These are phyloP conservation scores for Tridacna crocea DNA, from an alignment of 2,888 invertebrate species.

Conservation along the genomic window DNA sequence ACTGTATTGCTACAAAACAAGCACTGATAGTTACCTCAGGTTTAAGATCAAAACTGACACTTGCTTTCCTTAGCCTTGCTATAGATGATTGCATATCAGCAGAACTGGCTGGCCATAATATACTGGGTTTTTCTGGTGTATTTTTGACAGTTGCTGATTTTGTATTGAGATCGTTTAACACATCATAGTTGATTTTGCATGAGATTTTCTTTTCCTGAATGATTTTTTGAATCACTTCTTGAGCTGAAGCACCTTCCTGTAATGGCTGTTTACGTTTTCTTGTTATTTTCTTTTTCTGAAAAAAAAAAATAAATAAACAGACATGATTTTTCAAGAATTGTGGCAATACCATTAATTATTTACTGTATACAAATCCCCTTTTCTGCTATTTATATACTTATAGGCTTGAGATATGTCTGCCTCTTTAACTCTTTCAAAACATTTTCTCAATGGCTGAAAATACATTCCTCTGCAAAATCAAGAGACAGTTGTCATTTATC, in stretches of 20 bases:
- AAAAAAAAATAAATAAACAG: background rate
- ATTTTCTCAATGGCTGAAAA: too few species aligned
- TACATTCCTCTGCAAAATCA: too few species aligned
- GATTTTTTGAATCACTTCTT: slow-evolving; percentile 98
- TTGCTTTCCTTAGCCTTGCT: slow-evolving; percentile 61
- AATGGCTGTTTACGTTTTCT: slow-evolving; percentile 67
- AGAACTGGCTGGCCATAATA: slow-evolving; percentile 13
- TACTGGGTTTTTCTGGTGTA: slow-evolving; percentile 18
- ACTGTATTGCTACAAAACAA: background rate
- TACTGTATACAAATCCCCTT: too few species aligned
- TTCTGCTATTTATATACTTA: too few species aligned
- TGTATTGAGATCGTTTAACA: slow-evolving; percentile 90
- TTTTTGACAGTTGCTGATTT: slow-evolving; percentile 35
- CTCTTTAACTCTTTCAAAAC: too few species aligned
- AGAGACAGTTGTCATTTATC: too few species aligned
- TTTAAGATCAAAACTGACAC: slow-evolving; percentile 51
- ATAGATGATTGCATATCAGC: slow-evolving; percentile 35
- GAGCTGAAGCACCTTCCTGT: slow-evolving; percentile 85
- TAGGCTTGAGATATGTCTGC: too few species aligned
- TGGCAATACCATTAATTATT: too few species aligned
- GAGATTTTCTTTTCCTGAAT: slow-evolving; percentile 97
- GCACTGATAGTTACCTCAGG: slow-evolving; percentile 31
- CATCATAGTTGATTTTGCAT: slow-evolving; percentile 98
- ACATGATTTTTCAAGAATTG: too few species aligned
- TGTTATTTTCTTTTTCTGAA: slow-evolving; percentile 69